Evolutionary conservation across 2,797 vertebrate genomes (phyloP).

Genomic region (Tamandua tetradactyla): DNA sequence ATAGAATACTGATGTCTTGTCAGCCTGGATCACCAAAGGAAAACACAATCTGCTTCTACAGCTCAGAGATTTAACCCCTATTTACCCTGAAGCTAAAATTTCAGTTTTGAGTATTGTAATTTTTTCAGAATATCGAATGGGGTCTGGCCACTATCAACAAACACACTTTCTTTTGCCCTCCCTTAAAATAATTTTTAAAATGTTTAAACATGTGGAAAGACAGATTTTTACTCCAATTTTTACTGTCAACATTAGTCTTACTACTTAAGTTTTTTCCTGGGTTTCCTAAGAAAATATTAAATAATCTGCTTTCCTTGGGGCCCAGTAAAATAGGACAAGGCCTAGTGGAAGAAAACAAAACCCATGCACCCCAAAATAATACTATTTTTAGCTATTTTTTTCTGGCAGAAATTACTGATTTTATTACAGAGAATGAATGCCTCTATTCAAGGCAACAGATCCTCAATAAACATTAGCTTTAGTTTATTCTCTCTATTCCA

Average conservation of each 20-base stretch:
- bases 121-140: slow-evolving; percentile 41
- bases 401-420: slow-evolving; percentile 31
- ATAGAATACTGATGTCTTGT: slow-evolving; percentile 95
- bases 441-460: not conserved
- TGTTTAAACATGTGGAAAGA: slow-evolving; percentile 28
- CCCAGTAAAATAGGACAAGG: slow-evolving; percentile 4
- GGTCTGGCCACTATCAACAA: slow-evolving; percentile 10
- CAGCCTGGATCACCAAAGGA: slow-evolving; percentile 90
- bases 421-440: slow-evolving; percentile 45
- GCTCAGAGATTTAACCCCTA: slow-evolving; percentile 86
- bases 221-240: slow-evolving; percentile 46
- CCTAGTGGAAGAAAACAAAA: not conserved
- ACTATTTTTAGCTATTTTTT: slow-evolving; percentile 50
- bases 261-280: slow-evolving; percentile 38
- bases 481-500: not conserved
- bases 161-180: slow-evolving; percentile 7
- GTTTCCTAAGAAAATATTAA: slow-evolving; percentile 50
- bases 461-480: slow-evolving; percentile 45
- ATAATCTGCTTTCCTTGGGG: slow-evolving; percentile 40
- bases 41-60: slow-evolving; percentile 89
- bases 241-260: slow-evolving; percentile 20
- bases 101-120: not conserved
- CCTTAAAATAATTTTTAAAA: not conserved
- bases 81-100: slow-evolving; percentile 3
- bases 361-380: slow-evolving; percentile 20